Conservation (phyloP, 2,113 vertebrate genomes). For the Pluvialis apricaria region DNA sequence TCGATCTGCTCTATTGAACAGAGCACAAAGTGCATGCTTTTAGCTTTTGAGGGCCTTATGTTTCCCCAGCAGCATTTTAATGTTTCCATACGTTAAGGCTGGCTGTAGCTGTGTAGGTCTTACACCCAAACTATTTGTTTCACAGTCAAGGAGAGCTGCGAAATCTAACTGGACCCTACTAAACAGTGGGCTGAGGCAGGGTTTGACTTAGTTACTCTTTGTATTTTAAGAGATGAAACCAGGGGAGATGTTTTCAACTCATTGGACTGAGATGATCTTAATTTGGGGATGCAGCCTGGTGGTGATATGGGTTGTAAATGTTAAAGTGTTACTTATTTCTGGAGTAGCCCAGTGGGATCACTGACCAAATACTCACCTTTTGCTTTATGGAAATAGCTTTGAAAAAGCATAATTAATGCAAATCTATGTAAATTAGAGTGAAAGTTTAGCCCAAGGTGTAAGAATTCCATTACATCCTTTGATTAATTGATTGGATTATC, state of each 20-base stretch:
- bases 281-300: background rate
- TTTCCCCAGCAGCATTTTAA: background rate
- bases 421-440: background rate
- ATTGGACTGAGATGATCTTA: background rate
- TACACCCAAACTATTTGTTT: background rate
- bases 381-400: slow-evolving; percentile 5
- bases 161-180: background rate
- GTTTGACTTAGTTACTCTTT: background rate
- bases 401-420: background rate
- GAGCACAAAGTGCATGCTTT: background rate
- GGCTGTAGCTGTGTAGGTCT: background rate
- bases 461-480: background rate
- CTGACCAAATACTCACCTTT: background rate
- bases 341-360: background rate
- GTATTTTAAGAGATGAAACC: background rate
- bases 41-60: background rate
- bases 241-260: background rate
- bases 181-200: background rate
- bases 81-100: background rate
- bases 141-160: background rate
- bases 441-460: background rate
- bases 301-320: background rate
- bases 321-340: background rate
- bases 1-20: background rate
- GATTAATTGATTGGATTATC: background rate